Base-by-base conservation (phyloP, 2,113 vertebrate species). In the Accipiter cooperii region DNA sequence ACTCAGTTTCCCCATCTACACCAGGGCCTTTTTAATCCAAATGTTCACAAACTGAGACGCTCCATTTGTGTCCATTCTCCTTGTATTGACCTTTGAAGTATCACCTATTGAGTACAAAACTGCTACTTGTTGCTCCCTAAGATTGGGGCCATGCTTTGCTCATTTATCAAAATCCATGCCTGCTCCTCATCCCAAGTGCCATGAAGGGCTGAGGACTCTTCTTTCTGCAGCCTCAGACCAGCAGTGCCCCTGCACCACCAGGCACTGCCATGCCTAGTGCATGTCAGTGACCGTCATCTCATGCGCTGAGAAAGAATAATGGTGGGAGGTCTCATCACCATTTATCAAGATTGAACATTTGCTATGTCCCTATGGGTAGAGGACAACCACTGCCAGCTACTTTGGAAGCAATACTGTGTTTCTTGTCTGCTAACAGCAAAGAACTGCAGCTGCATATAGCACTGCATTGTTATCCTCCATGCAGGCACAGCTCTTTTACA, bases 31-130 rank as follows among this genome's bases (percentile, higher is more conserved):
- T 58, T 55, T 36, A 0, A 36, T 47, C 17, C 22, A 69, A 33
- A 84, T 1, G 2, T 6, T 65, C 38, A 73, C 58, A 84, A 40
- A 83, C 19, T 0, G 0, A 73, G 49, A 74, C 5, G 5, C 6
- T 81, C 12, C 24, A 12, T 87, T 84, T 5, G 1, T 47, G 20
- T 69, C n/a, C 6, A 5, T 47, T 90, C 87, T 63, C 20, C 12
- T 63, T 70, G 8, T 29, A 38, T 16, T 70, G 55, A 38, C 25
- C 31, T 57, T 9, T 33, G 34, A 85, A 61, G 3, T 36, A 21
- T 42, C 58, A 46, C 13, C 21, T 73, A 17, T 4, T 64, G 22
- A 44, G 12, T 9, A 49, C 2, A 1, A 84, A 84, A 54, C 11
- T 26, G 52, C 54, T 64, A 18, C 17, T 44, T 17, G 2, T 38